Base-by-base conservation (phyloP, 2,888 invertebrate species). In the Cyclophora punctaria region DNA sequence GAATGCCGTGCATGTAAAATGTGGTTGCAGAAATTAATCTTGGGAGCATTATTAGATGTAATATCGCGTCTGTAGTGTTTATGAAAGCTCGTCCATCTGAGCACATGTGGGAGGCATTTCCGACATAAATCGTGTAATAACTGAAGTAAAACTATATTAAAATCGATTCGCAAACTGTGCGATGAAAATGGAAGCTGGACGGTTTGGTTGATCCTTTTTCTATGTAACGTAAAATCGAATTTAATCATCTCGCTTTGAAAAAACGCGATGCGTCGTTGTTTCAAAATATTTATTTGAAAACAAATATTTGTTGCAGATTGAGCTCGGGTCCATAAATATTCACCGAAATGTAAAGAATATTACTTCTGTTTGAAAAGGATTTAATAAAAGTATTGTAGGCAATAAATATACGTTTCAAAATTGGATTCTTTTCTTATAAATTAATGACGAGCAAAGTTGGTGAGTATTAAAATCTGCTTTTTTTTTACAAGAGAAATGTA, bases 151-250 rank as follows among this genome's bases (percentile, higher is more conserved):
- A 5, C 33, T 34, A 33, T 34, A 33, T 33, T 34, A 33, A 44
- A 44, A 44, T 33, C 20, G 20, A 5, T 44, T 44, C 7, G 34
- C 7, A 34, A 44, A 59, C 58, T 62, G 42, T 55, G 55, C 41
- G 48, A 49, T 53, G 43, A 41, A 48, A 51, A 49, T 62, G 47
- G 51, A 51, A 52, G 51, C 58, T 55, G 2, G 2, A 20, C 4
- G 37, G 4, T 54, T 50, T 41, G 49, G 44, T 48, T 63, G 63
- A 69, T 65, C 61, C 62, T 59, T 63, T 66, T 66, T 60, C 59
- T 52, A 67, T 69, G 64, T 63, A 55, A 54, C 54, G 63, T 48
- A 62, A 60, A 61, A 58, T 60, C 55, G 54, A 61, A 57, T 62
- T 64, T 63, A 62, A 62, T 58, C 48, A 52, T 53, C 49, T 48